phyloP scores from a whole-genome alignment of 2,888 invertebrate species.

The Palloptera scutellata region DNA sequence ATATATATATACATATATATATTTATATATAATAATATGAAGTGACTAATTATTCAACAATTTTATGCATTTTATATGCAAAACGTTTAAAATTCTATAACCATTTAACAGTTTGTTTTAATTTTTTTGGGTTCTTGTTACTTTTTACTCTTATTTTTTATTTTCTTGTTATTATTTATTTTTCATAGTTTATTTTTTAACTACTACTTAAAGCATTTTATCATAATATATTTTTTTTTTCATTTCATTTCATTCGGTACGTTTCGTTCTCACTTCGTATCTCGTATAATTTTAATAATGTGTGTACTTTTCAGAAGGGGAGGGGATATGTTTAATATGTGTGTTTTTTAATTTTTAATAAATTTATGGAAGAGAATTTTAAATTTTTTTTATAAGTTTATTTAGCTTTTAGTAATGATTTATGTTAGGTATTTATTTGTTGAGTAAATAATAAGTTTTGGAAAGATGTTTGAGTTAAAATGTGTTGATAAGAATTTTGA shows the following conservation, averaged over 20 bases:
- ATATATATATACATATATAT: neutral
- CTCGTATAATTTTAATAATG: constrained; percentile 12
- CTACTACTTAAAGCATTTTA: no score
- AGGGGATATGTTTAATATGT: constrained; percentile 41
- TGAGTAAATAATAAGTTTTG: neutral
- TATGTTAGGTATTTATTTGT: neutral
- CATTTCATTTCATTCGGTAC: constrained; percentile 16
- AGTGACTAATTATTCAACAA: constrained; percentile 60
- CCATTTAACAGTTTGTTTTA: constrained; percentile 39
- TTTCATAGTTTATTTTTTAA: no score
- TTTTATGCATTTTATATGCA: constrained; percentile 52
- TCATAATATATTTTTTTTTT: constrained; percentile 6
- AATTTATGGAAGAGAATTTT: constrained; percentile 37
- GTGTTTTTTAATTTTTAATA: constrained; percentile 34
- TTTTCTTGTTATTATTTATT: no score
- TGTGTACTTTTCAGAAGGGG: constrained; percentile 30
- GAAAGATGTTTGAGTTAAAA: neutral
- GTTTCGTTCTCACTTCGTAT: neutral
- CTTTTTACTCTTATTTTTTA: no score
- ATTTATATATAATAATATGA: constrained; percentile 44
- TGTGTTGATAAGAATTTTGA: neutral
- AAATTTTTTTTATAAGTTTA: constrained; percentile 32
- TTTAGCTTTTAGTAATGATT: constrained; percentile 45
- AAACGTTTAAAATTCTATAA: constrained; percentile 44
- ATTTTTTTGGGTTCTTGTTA: constrained; percentile 3